phyloP scores from a whole-genome alignment of 1,140 invertebrate species.

The Cryptotermes secundus region DNA sequence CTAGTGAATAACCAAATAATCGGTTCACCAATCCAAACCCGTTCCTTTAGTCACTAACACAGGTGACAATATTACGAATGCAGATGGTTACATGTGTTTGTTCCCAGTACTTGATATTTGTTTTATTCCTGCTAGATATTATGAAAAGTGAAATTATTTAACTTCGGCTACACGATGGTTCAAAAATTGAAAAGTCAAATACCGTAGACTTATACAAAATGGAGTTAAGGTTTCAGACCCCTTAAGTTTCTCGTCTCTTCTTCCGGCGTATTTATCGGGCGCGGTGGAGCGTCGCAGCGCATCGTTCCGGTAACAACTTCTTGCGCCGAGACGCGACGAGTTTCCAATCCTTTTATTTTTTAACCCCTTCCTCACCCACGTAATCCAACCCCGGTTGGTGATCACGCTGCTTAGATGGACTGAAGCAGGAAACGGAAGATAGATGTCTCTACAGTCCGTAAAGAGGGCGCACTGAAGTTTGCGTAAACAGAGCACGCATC shows the following conservation, averaged over 20 bases:
- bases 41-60: too few species aligned
- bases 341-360: background rate
- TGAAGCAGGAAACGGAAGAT: background rate
- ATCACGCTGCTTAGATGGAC: background rate
- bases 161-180: background rate
- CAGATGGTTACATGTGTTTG: too few species aligned
- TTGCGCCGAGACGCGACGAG: background rate
- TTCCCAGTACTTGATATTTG: background rate
- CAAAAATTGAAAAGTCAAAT: conserved; percentile 12
- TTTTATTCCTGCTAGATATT: background rate
- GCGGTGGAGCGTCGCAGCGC: background rate
- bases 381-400: background rate
- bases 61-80: too few species aligned
- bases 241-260: background rate
- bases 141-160: background rate
- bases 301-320: conserved; percentile 10
- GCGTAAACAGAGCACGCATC: too few species aligned
- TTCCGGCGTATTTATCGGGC: background rate
- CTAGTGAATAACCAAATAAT: too few species aligned
- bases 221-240: background rate
- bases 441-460: background rate
- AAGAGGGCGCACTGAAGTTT: too few species aligned
- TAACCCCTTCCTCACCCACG: background rate
- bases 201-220: background rate
- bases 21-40: too few species aligned